These are phyloP conservation scores for Albula glossodonta DNA, from an alignment of 2,113 vertebrate genomes.

Conservation along the genomic window DNA sequence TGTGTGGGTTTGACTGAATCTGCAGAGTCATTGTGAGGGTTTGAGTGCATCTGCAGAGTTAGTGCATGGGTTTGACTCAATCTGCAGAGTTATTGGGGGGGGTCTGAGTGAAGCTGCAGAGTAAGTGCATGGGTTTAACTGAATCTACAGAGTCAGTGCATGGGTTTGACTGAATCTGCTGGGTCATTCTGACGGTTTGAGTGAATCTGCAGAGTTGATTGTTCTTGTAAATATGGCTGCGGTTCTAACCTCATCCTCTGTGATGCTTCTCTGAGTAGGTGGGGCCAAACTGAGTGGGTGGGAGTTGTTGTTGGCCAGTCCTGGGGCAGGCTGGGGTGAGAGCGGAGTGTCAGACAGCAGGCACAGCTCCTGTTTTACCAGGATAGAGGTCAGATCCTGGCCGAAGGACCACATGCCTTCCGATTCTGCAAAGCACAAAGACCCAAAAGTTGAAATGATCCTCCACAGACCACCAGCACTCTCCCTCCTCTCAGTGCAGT, in stretches of 20 bases:
- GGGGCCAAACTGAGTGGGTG: conserved; percentile 78
- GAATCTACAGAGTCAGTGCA: too few relatives aligned
- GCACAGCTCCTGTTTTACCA: conserved; percentile 93
- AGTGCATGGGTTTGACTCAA: too few relatives aligned
- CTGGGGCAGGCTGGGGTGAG: conserved; percentile 64
- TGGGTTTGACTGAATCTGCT: background rate
- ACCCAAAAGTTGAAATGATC: background rate
- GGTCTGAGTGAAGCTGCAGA: too few relatives aligned
- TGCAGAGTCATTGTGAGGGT: too few relatives aligned
- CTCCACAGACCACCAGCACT: background rate
- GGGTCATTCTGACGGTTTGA: background rate
- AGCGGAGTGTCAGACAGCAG: conserved; percentile 73
- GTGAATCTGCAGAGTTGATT: background rate
- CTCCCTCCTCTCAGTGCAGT: background rate
- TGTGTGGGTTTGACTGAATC: too few relatives aligned
- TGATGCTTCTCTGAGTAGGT: conserved; percentile 74
- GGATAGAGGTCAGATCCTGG: conserved; percentile 89
- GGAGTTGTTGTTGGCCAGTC: conserved; percentile 44
- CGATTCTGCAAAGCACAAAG: conserved; percentile 70
- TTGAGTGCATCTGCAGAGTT: too few relatives aligned
- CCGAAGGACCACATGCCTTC: conserved; percentile 89
- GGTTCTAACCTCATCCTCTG: conserved; percentile 74
- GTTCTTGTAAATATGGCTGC: background rate
- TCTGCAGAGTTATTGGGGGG: too few relatives aligned
- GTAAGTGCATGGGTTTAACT: too few relatives aligned